phyloP scores from a whole-genome alignment of 2,113 vertebrate genomes.

The Probosciger aterrimus region DNA sequence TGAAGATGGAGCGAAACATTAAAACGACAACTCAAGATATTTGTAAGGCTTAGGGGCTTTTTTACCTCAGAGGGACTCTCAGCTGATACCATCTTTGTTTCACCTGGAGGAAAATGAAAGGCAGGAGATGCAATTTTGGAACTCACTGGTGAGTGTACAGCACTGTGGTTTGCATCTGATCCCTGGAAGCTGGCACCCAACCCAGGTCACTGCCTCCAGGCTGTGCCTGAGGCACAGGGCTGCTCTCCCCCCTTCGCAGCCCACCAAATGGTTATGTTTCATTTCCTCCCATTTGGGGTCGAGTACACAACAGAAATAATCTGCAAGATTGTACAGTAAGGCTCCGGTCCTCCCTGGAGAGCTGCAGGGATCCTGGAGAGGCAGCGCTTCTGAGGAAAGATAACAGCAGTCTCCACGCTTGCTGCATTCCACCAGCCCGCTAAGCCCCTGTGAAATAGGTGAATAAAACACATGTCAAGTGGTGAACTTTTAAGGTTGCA shows the following conservation, averaged over 20 bases:
- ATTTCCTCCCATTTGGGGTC: not conserved
- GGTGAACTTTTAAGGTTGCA: not conserved
- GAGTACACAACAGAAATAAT: not conserved
- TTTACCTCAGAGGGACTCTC: not conserved
- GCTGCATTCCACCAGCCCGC: not conserved
- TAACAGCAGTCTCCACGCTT: not conserved
- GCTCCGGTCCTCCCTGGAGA: not conserved
- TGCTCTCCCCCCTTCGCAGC: not conserved
- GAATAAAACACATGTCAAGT: not conserved
- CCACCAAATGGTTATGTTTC: not conserved
- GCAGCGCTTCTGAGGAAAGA: not conserved
- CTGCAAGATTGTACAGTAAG: not conserved
- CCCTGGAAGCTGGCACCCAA: not conserved
- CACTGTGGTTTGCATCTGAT: not conserved
- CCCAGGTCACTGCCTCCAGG: not conserved
- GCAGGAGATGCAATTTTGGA: not conserved
- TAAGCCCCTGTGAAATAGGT: not conserved
- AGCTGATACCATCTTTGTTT: not conserved
- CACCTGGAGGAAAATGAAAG: not conserved
- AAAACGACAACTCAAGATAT: not conserved
- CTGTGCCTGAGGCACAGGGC: not conserved
- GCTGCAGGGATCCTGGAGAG: not conserved
- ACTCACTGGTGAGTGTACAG: not conserved
- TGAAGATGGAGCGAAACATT: not conserved
- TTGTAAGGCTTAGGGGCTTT: not conserved